Conservation (phyloP, 1,140 invertebrate species). For the Hetaerina americana region DNA sequence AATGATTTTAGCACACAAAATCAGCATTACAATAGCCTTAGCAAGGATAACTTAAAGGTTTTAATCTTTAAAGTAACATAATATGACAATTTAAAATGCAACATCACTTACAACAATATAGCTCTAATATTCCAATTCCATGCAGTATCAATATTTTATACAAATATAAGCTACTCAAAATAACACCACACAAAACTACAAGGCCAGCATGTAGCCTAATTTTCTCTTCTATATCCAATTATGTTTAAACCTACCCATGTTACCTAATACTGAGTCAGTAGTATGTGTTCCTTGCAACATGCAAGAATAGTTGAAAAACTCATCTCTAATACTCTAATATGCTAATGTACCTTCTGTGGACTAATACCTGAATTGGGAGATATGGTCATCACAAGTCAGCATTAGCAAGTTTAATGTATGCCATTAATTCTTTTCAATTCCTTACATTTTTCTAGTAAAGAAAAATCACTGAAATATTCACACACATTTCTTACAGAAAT, state of each 20-base stretch:
- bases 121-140: not conserved
- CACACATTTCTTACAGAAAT: too few species aligned
- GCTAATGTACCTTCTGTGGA: not conserved
- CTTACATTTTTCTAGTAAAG: too few species aligned
- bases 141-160: not conserved
- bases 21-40: not conserved
- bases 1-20: too few species aligned
- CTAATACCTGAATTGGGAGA: not conserved
- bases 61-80: too few species aligned
- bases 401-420: not conserved
- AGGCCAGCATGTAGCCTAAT: not conserved
- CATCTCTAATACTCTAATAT: not conserved
- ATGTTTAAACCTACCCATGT: not conserved
- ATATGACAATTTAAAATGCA: too few species aligned
- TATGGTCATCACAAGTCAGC: not conserved
- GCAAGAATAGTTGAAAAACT: not conserved
- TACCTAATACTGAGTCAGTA: not conserved
- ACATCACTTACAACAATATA: too few species aligned
- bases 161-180: not conserved
- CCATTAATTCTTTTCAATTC: too few species aligned
- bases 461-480: too few species aligned
- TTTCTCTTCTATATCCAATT: not conserved
- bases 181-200: not conserved
- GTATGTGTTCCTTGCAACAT: not conserved
- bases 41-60: not conserved